Evolutionary conservation across 2,797 vertebrate species (phyloP), one percentile per base, ranked within the genome.

Genomic region (Prunella strophiata): DNA sequence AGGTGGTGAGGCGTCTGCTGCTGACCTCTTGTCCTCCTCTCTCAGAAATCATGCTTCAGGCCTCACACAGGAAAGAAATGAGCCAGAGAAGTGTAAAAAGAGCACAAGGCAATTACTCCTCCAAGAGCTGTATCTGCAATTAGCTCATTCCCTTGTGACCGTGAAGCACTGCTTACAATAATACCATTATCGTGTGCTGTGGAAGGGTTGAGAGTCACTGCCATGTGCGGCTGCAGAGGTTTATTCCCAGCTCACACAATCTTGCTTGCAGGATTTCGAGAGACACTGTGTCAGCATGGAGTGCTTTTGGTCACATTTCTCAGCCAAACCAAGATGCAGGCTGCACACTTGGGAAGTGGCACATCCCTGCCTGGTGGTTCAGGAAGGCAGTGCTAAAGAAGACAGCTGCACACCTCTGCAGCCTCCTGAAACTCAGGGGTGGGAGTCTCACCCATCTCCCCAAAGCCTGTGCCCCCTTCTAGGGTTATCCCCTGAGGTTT

Each of bases 301-400:
- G 9, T 20, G 48, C n/a, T 40, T 43, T 23, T 22, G 42, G 70
- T 18, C 34, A 5, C 3, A 0, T 77, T 77, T 93, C 45, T 71
- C 34, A 27, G 50, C 34, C 40, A 55, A 67, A 48, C 7, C 1
- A 1, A 23, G 43, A 7, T 2, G 15, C 42, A 36, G 45, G 7
- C 55, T 4, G 10, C 21, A 3, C 0, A 0, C 15, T 34, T 58
- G 27, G 30, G n/a, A 38, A 62, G 42, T 2, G 3, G 14, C 3
- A 4, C 0, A 0, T 13, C 47, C 15, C 2, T 23, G 11, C 11
- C 21, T 17, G 23, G 7, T n/a, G 34, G 23, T 57, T 34, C 19
- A 2, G 29, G 27, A n/a, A 65, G 25, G 5, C 1, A 1, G 0
- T 13, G 26, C 20, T 34, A 32, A 71, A 30, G 26, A 48, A 66